Percentiles rank a stretch among this genome's conserved stretches.
phyloP scores from a whole-genome alignment of 2,888 invertebrate species.

The Onchidella celtica region DNA sequence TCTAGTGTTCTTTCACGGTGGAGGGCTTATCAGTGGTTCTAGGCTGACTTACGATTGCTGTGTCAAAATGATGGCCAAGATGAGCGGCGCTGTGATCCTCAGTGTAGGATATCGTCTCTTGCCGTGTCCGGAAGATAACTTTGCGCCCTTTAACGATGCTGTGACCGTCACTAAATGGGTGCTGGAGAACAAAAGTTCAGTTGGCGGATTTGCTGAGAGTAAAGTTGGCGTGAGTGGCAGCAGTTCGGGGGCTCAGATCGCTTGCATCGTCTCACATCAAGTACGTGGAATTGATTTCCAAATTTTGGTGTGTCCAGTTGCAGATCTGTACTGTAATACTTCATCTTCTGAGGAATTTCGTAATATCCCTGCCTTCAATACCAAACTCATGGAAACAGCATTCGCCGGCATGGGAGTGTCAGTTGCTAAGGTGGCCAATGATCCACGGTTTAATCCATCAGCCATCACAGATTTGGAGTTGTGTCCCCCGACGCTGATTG shows the following conservation, averaged over 20 bases:
- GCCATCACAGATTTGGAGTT: not conserved
- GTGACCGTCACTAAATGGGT: not conserved
- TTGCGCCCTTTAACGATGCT: conserved; percentile 33
- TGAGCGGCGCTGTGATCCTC: not conserved
- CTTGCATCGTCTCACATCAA: not conserved
- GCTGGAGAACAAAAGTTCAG: not conserved
- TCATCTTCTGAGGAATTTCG: conserved; percentile 5
- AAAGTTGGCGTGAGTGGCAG: conserved; percentile 30
- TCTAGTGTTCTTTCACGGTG: conserved; percentile 27
- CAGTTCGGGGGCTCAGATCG: conserved; percentile 34
- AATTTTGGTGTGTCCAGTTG: conserved; percentile 16
- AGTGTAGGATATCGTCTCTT: conserved; percentile 30
- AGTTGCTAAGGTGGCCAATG: not conserved
- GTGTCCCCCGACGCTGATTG: not conserved
- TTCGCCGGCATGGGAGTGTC: not conserved
- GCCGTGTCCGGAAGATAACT: not conserved
- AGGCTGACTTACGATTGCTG: not conserved
- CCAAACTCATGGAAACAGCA: not conserved
- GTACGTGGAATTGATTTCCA: conserved; percentile 12
- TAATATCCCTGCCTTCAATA: conserved; percentile 10
- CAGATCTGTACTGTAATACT: not conserved
- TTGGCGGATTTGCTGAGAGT: conserved; percentile 20
- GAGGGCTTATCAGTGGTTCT: not conserved
- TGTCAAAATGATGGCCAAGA: not conserved
- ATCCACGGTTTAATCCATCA: not conserved